Base-by-base conservation (phyloP, 2,888 invertebrate species). In the Drosophila meridionalis region DNA sequence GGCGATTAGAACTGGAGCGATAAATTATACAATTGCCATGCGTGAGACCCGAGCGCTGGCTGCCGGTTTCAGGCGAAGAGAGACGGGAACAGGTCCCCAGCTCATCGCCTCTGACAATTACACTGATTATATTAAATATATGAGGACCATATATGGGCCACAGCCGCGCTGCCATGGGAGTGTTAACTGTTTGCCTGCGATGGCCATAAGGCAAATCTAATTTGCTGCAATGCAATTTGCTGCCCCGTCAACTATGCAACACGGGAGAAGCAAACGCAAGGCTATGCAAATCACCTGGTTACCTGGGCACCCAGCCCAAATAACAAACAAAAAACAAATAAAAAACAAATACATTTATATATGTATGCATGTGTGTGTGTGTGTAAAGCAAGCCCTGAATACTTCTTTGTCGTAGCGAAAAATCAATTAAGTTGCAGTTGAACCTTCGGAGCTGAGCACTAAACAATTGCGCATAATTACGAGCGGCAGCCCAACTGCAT, bases 401-500 rank as follows among this genome's bases (percentile, higher is more conserved):
- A 32, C 47, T 61, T 50, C 26, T 14, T 56, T 75, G 62, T 61
- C 52, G 69, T 56, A 74, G 69, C 70, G 72, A 80, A 83, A 87
- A 90, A 87, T 87, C 87, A 87, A 87, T 87, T 87, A 87, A 84
- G 84, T 80, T 71, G 12, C 50, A 64, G 73, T 61, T 74, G 75
- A 87, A 87, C 76, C 78, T 76, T 80, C 70, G 50, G 66, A 87
- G 86, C 88, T 90, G 80, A 89, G 84, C 82, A 77, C 85, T 85
- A 87, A 90, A 82, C 90, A 90, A 87, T 90, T 90, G 90, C 87
- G 90, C 87, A 87, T 87, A 87, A 87, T 87, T 87, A 90, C 64
- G 69, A 70, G 47, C 69, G 57, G 57, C 32, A 67, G 60, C 43
- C 40, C 65, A 61, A 66, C 86, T 80, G 90, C 86, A 86, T 77